Percentiles rank a stretch among this genome's conserved stretches.
Conservation (phyloP, 2,113 vertebrate genomes). For the Todiramphus chloris region DNA sequence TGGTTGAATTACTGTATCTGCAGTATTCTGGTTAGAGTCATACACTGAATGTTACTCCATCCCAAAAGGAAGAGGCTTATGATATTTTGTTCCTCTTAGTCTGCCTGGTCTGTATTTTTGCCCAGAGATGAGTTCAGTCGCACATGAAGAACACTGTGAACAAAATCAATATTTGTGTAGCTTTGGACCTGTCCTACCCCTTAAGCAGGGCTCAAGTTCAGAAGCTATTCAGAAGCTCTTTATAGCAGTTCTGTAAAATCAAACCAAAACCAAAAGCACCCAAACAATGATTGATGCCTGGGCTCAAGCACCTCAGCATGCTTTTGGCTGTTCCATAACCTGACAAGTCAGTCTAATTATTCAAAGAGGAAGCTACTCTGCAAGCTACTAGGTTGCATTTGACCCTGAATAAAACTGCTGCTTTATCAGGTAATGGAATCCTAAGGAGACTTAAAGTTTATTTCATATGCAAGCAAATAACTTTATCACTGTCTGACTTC, state of each 20-base stretch:
- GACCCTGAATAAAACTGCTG: neutral
- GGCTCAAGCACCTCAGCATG: neutral
- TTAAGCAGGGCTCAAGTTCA: neutral
- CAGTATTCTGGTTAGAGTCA: neutral
- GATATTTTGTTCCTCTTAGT: neutral
- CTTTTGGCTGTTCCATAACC: neutral
- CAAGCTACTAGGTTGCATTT: neutral
- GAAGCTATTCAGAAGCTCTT: neutral
- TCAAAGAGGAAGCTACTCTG: neutral
- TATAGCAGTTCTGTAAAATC: neutral
- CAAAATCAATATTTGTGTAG: neutral
- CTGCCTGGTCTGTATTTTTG: neutral
- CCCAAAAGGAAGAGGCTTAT: neutral
- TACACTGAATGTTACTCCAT: neutral
- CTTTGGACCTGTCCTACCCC: neutral
- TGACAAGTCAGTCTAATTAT: neutral
- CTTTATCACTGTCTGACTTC: neutral
- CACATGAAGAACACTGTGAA: neutral
- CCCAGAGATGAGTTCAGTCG: neutral
- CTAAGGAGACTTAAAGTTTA: neutral
- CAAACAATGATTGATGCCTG: fast-evolving
- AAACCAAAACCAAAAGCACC: neutral
- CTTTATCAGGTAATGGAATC: neutral
- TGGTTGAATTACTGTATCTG: neutral
- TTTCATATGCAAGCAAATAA: constrained; percentile 28